Evolutionary conservation across 2,113 vertebrate species (phyloP).

Genomic region (Ahaetulla prasina): DNA sequence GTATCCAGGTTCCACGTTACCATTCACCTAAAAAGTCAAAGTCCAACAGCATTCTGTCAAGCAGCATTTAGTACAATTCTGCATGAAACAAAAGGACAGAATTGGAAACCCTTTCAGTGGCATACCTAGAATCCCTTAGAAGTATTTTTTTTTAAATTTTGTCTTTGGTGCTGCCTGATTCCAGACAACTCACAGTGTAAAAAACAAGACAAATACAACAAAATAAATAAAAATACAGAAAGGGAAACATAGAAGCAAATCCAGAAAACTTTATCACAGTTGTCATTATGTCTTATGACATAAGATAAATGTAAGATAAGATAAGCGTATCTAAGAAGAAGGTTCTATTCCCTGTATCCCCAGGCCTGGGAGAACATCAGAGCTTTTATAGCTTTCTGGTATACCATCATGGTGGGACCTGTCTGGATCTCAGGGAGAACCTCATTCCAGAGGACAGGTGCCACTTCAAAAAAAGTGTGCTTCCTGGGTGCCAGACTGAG

Average conservation of each 20-base stretch:
- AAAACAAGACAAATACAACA: background rate
- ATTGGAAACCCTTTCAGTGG: background rate
- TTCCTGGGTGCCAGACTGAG: background rate
- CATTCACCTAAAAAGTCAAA: too few species aligned
- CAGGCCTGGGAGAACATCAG: background rate
- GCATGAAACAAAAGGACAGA: fast-evolving
- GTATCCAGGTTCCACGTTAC: background rate
- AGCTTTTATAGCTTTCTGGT: background rate
- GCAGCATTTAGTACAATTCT: background rate
- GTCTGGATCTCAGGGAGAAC: background rate
- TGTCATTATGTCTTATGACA: too few species aligned
- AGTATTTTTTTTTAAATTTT: background rate
- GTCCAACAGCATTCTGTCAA: background rate
- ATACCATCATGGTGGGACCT: background rate
- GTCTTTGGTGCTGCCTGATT: background rate
- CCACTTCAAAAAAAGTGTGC: background rate
- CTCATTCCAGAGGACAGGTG: background rate
- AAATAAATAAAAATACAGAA: background rate
- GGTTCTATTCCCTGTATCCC: background rate
- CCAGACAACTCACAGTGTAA: background rate
- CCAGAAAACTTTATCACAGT: background rate
- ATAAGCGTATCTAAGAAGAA: background rate
- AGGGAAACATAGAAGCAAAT: background rate
- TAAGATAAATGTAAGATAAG: too few species aligned
- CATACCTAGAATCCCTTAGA: background rate